phyloP scores from a whole-genome alignment of 2,113 vertebrate species.

The Picathartes gymnocephalus region DNA sequence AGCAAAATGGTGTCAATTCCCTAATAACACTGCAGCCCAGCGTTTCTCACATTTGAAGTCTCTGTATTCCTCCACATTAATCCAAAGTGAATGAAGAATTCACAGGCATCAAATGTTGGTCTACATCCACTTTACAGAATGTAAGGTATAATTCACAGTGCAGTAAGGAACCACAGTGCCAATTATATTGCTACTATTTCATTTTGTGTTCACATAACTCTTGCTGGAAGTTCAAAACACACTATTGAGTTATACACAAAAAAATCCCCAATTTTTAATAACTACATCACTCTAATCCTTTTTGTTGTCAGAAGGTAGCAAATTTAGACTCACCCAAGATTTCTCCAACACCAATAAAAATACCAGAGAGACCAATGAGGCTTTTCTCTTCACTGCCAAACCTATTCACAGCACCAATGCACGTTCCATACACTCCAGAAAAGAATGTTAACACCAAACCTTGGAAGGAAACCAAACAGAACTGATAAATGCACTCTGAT shows the following conservation, averaged over 20 bases:
- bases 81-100: neutral
- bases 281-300: neutral
- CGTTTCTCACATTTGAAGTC: neutral
- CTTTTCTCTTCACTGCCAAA: conserved; percentile 91
- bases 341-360: conserved; percentile 92
- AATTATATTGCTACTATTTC: neutral
- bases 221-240: neutral
- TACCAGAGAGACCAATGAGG: conserved; percentile 94
- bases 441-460: conserved; percentile 95
- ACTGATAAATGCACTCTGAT: neutral
- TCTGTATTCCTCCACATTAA: neutral
- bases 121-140: neutral
- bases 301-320: neutral
- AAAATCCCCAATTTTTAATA: neutral
- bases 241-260: neutral
- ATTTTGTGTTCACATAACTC: neutral
- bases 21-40: neutral
- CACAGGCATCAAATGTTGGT: neutral
- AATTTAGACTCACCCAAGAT: conserved; percentile 83
- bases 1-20: neutral
- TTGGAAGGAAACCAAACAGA: conserved; percentile 45
- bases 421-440: conserved; percentile 95
- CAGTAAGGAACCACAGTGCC: neutral
- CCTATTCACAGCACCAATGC: conserved; percentile 86
- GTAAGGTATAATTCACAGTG: neutral